Percentiles rank a stretch among this genome's conserved stretches.
phyloP scores from a whole-genome alignment of 2,888 invertebrate genomes.

The Mesodorylaimus sp. region DNA sequence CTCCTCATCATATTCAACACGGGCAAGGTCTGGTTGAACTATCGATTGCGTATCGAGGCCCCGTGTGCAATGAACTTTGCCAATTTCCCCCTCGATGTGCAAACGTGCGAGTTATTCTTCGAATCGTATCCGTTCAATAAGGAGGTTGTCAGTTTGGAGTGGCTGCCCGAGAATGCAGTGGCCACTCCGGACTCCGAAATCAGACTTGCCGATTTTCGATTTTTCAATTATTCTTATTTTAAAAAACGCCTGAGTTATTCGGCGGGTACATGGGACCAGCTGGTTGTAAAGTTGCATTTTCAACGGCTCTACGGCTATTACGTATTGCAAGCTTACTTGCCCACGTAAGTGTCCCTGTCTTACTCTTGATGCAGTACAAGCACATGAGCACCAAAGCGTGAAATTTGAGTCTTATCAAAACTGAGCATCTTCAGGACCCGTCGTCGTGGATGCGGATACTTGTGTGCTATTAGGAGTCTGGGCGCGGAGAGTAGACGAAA shows the following conservation, averaged over 20 bases:
- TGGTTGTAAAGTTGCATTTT: slow-evolving; percentile 1
- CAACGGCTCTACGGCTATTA: slow-evolving; percentile 4
- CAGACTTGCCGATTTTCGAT: slow-evolving; percentile 2
- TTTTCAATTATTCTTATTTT: neutral
- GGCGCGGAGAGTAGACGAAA: no score
- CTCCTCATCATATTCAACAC: neutral
- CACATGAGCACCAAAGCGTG: no score
- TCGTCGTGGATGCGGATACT: no score
- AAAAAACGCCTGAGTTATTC: neutral
- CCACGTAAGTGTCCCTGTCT: no score
- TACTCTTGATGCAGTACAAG: no score
- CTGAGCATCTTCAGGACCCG: no score
- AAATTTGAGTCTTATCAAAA: no score
- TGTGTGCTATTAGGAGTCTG: no score
- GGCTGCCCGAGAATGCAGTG: slow-evolving; percentile 3
- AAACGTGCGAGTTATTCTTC: slow-evolving; percentile 5
- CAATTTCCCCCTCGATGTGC: slow-evolving; percentile 7
- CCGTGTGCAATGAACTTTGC: slow-evolving; percentile 4
- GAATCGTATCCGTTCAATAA: slow-evolving; percentile 4
- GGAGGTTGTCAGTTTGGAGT: neutral
- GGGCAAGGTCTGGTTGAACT: neutral
- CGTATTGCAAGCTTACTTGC: slow-evolving; percentile 6
- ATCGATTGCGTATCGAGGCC: slow-evolving; percentile 2
- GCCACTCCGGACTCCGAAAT: neutral
- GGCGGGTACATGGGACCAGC: slow-evolving; percentile 6